These are phyloP conservation scores for Synanthedon vespiformis DNA, from an alignment of 2,888 invertebrate genomes.

Conservation along the genomic window DNA sequence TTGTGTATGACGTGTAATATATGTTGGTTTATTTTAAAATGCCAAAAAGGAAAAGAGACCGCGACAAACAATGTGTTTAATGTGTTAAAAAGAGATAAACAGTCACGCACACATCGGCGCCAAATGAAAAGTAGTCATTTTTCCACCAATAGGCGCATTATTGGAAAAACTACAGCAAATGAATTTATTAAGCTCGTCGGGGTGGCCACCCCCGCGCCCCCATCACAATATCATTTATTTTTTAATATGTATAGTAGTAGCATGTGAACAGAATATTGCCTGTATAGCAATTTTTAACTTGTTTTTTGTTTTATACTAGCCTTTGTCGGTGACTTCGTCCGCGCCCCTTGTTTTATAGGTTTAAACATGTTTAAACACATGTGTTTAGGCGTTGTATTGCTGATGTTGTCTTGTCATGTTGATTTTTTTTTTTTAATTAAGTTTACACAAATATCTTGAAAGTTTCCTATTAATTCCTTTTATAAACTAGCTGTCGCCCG, in stretches of 20 bases:
- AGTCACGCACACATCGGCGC: conserved; percentile 26
- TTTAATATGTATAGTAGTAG: not conserved
- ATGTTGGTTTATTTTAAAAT: not conserved
- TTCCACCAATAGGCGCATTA: conserved; percentile 66
- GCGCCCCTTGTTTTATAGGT: too few relatives aligned
- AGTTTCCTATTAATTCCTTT: too few relatives aligned
- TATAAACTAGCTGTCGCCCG: too few relatives aligned
- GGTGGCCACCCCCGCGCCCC: conserved; percentile 16
- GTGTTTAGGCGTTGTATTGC: too few relatives aligned
- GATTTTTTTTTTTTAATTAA: too few relatives aligned
- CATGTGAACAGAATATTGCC: not conserved
- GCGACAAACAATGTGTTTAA: not conserved
- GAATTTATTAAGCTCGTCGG: conserved; percentile 55
- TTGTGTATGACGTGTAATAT: not conserved
- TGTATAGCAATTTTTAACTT: too few relatives aligned
- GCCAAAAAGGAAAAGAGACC: not conserved
- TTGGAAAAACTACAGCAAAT: conserved; percentile 67
- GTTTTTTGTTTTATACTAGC: too few relatives aligned
- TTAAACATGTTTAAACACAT: too few relatives aligned
- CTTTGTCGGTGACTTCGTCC: too few relatives aligned
- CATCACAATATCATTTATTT: not conserved
- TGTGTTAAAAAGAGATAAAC: conserved; percentile 46
- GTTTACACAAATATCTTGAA: too few relatives aligned
- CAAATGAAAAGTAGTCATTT: conserved; percentile 63
- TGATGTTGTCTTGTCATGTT: too few relatives aligned